These are phyloP conservation scores for Eupleurogrammus muticus DNA, from an alignment of 2,797 vertebrate species.

Conservation along the genomic window DNA sequence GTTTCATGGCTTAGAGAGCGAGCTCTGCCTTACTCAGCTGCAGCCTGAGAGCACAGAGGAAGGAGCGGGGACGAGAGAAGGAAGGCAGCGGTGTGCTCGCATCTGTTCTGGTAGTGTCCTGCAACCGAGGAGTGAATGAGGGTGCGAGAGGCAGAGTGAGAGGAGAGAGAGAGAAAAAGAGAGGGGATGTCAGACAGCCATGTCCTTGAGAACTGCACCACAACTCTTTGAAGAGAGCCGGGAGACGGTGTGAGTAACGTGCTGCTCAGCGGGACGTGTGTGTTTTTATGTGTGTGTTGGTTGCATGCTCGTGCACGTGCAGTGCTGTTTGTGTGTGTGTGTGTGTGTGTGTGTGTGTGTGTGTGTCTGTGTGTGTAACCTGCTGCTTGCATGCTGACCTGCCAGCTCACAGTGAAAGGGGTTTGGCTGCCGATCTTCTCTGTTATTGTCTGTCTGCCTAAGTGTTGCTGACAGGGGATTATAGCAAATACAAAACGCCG, in stretches of 20 bases:
- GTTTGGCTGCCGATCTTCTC: slow-evolving; percentile 79
- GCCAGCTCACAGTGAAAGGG: slow-evolving; percentile 79
- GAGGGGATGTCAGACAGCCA: slow-evolving; percentile 87
- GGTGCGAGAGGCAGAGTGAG: slow-evolving; percentile 62
- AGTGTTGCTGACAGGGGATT: slow-evolving; percentile 85
- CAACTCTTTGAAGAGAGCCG: slow-evolving; percentile 97
- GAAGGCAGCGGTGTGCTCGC: slow-evolving; percentile 69
- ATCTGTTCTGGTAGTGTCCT: slow-evolving; percentile 73
- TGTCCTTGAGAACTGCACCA: slow-evolving; percentile 98
- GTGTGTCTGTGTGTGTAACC: slow-evolving; percentile 69
- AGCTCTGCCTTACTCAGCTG: slow-evolving; percentile 76
- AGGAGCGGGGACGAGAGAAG: slow-evolving; percentile 46
- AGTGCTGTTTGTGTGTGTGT: slow-evolving; percentile 22
- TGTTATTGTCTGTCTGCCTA: slow-evolving; percentile 81
- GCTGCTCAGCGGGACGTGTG: slow-evolving; percentile 84
- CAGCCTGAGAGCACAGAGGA: slow-evolving; percentile 54
- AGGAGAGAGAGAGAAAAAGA: slow-evolving; percentile 74
- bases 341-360: slow-evolving; percentile 21
- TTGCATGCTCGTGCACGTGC: slow-evolving; percentile 21
- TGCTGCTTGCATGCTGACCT: slow-evolving; percentile 78
- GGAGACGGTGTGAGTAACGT: slow-evolving; percentile 96
- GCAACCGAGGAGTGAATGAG: slow-evolving; percentile 67
- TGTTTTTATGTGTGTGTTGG: slow-evolving; percentile 49
- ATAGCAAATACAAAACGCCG: slow-evolving; percentile 82
- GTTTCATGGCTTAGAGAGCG: slow-evolving; percentile 83